These are phyloP conservation scores for Oplegnathus fasciatus DNA, from an alignment of 2,113 vertebrate genomes.

Conservation along the genomic window DNA sequence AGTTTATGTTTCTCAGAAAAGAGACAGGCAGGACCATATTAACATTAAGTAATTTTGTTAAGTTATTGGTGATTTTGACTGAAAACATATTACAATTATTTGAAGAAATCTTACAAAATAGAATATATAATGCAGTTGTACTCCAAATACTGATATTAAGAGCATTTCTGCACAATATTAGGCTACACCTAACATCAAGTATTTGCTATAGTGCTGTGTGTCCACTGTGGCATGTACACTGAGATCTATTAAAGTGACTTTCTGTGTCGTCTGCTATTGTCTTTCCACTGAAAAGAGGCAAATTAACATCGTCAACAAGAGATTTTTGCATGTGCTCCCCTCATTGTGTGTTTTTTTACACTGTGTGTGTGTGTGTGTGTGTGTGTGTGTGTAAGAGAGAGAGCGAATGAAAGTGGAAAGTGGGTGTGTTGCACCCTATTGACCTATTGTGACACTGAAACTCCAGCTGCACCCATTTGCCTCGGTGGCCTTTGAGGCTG, in stretches of 20 bases:
- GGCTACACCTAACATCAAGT: neutral
- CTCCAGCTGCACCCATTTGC: conserved; percentile 44
- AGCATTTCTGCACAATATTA: neutral
- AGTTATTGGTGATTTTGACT: neutral
- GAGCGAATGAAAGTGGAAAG: conserved; percentile 17
- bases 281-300: neutral
- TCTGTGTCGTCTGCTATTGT: neutral
- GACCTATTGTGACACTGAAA: conserved; percentile 40
- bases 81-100: neutral
- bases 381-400: neutral
- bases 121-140: neutral
- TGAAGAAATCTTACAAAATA: neutral
- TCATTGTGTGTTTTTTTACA: neutral
- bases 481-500: conserved; percentile 35
- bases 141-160: neutral
- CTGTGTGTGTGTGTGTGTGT: neutral
- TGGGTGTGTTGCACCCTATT: conserved; percentile 47
- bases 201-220: neutral
- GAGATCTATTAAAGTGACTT: neutral
- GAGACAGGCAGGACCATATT: neutral
- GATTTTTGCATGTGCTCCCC: neutral
- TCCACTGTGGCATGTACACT: neutral
- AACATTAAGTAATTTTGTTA: neutral
- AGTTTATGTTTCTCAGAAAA: neutral
- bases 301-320: neutral